Evolutionary conservation across 2,113 vertebrate genomes (phyloP).

Genomic region (Campylomormyrus numenius): DNA sequence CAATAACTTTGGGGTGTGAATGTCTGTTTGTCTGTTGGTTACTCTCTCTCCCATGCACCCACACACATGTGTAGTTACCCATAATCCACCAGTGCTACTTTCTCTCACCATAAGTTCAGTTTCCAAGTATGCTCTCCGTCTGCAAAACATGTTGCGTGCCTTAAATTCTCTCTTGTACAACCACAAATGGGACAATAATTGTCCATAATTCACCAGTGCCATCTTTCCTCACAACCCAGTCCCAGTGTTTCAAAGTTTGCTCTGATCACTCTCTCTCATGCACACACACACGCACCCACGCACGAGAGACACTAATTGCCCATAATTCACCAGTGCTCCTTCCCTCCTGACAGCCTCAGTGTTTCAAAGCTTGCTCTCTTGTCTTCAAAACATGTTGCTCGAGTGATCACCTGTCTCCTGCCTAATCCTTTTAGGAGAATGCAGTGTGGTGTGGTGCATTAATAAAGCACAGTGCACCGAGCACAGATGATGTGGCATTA

Average conservation of each 20-base stretch:
- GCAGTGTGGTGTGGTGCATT: background rate
- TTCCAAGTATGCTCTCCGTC: background rate
- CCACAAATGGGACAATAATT: background rate
- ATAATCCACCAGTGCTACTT: background rate
- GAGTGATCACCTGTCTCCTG: background rate
- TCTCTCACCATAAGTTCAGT: background rate
- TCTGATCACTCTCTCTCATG: background rate
- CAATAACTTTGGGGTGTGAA: background rate
- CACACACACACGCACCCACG: background rate
- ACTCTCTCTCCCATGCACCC: background rate
- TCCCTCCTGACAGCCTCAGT: background rate
- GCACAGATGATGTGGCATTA: background rate
- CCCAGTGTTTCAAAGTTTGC: background rate
- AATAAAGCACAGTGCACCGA: background rate
- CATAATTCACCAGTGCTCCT: background rate
- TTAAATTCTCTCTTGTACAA: background rate
- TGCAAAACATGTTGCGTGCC: background rate
- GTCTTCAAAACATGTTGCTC: background rate
- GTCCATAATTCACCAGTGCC: background rate
- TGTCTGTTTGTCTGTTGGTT: background rate
- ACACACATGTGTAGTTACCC: background rate
- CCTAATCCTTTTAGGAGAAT: background rate
- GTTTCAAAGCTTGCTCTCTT: background rate
- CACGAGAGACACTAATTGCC: background rate
- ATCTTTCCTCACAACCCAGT: background rate